Evolutionary conservation across 2,888 invertebrate genomes (phyloP).

Genomic region (Agrochola litura): DNA sequence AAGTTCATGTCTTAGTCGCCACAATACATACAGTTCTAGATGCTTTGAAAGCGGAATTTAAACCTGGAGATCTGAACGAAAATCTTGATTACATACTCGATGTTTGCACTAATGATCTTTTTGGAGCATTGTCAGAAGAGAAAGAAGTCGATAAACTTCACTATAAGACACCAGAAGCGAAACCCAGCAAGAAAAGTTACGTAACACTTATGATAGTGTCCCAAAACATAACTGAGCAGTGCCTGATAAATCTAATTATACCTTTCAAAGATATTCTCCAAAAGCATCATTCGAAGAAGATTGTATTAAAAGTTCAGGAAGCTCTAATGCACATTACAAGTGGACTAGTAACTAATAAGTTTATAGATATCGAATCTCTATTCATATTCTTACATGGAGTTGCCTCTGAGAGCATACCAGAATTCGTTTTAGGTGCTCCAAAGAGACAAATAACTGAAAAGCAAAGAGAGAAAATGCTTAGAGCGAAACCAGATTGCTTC

Average conservation of each 20-base stretch:
- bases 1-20: constrained; percentile 97
- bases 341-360: constrained; percentile 96
- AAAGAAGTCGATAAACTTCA: constrained; percentile 97
- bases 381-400: constrained; percentile 95
- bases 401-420: constrained; percentile 95
- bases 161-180: constrained; percentile 95
- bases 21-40: constrained; percentile 96
- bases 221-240: constrained; percentile 94
- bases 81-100: constrained; percentile 94
- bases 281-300: constrained; percentile 94
- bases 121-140: constrained; percentile 96
- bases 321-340: constrained; percentile 94
- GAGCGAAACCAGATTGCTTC: constrained; percentile 93
- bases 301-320: constrained; percentile 94
- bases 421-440: constrained; percentile 91
- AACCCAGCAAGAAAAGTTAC: constrained; percentile 95
- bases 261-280: constrained; percentile 96
- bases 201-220: constrained; percentile 96
- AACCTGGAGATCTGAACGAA: constrained; percentile 94
- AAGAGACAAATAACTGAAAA: constrained; percentile 88
- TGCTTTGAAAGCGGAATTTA: constrained; percentile 92
- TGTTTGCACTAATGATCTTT: constrained; percentile 96
- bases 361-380: constrained; percentile 93
- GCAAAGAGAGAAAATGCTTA: constrained; percentile 89
- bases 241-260: constrained; percentile 93